Evolutionary conservation across 2,113 vertebrate species (phyloP), one percentile per base, ranked within the genome.

Genomic region (Stigmatopora argus): DNA sequence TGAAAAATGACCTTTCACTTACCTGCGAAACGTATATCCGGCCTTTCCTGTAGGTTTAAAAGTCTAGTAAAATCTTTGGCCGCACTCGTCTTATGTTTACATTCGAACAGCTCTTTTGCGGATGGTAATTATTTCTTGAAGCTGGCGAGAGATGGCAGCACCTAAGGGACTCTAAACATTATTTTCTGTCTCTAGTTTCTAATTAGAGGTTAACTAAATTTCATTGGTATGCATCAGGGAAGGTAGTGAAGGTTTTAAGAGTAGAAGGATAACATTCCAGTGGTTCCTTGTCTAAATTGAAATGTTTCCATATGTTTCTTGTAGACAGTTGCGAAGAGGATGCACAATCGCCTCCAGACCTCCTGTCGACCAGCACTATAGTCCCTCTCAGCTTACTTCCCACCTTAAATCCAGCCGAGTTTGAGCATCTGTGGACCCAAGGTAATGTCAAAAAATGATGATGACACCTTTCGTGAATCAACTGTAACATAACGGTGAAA

Each of bases 401-500:
- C 0, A 17, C 75, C 17, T 71, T 89, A 69, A 84, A 71, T 60
- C 82, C 88, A 0, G 77, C 84, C 69, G 77, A 85, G 67, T 89
- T 89, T 80, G 77, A 89, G 75, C 64, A 31, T 5, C 53, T 80
- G 64, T 89, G 88, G 88, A 62, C 80, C 58, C 71, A 31, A 26
- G 19, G 8, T 56, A 13, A 44, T 17, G 72, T 47, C 53, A 44
- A 44, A 41, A 44, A 10, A 5, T 9, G 12, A 15, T 11, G 38
- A 41, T 44, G 6, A 46, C 6, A 12, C 13, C 63, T 57, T 17
- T 11, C 6, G 7, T 18, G 23, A 26, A 58, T 21, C 7, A 61
- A 15, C 23, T 34, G 18, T 45, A 23, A 64, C 52, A 10, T 5
- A 48, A 35, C 18, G 18, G 9, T 60, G 15, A 31, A n/a, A 17